Conservation (phyloP, 2,888 invertebrate species). For the Elegia similella region DNA sequence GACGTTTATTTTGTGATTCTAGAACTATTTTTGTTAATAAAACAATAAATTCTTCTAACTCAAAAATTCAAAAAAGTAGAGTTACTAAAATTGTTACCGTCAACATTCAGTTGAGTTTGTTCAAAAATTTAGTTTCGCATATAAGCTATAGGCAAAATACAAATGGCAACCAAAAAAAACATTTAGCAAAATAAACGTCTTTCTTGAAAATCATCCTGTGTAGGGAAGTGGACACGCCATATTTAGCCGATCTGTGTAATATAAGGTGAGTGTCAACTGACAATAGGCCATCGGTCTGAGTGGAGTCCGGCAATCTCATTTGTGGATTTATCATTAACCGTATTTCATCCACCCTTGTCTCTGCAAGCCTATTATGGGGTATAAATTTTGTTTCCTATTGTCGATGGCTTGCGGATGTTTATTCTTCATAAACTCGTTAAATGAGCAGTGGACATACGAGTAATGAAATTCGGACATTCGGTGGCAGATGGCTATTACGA, state of each 20-base stretch:
- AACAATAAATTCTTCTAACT: no score
- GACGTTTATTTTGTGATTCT: no score
- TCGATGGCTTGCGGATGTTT: conserved; percentile 67
- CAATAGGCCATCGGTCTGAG: conserved; percentile 73
- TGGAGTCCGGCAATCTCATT: conserved; percentile 81
- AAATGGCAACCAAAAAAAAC: no score
- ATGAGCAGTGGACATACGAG: conserved; percentile 3
- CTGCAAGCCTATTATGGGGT: conserved; percentile 73
- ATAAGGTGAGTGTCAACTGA: conserved; percentile 76
- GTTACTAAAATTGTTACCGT: no score
- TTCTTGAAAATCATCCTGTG: conserved; percentile 48
- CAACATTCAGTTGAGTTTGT: no score
- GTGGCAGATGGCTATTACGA: neutral
- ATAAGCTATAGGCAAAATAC: no score
- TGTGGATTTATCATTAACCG: conserved; percentile 81
- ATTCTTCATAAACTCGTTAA: conserved; percentile 53
- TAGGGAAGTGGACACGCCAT: conserved; percentile 45
- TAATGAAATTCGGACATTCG: neutral
- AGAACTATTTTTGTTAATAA: no score
- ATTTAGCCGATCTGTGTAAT: conserved; percentile 65
- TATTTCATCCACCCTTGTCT: conserved; percentile 76
- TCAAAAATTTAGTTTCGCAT: no score
- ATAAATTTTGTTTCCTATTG: conserved; percentile 75
- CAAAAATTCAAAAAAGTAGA: no score
- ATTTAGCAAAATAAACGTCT: neutral